A percentile compares a stretch with the other conserved stretches of the same genome.
Conservation (phyloP, 2,797 vertebrate genomes). For the Gallirallus australis region DNA sequence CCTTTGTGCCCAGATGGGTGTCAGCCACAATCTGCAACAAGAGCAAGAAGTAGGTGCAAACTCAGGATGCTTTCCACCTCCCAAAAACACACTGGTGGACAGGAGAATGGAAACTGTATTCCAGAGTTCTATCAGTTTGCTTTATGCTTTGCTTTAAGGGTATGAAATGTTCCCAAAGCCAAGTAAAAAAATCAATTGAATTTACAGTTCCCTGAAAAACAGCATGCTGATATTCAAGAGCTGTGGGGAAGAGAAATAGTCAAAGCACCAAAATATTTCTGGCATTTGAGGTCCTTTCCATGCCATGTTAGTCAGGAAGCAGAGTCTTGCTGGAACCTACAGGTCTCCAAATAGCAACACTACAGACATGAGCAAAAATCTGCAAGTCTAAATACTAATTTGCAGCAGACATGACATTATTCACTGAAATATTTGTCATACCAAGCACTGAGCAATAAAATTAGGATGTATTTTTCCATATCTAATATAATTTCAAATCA, state of each 20-base stretch:
- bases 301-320: neutral
- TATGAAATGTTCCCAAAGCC: neutral
- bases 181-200: neutral
- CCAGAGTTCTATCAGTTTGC: neutral
- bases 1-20: neutral
- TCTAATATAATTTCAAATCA: neutral
- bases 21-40: neutral
- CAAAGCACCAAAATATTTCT: neutral
- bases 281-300: neutral
- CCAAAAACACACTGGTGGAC: neutral
- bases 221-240: neutral
- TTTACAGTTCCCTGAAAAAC: neutral
- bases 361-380: neutral
- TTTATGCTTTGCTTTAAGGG: neutral
- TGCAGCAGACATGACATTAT: conserved; percentile 4
- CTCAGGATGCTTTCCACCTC: neutral
- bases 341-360: conserved; percentile 41
- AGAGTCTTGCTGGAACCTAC: conserved; percentile 6
- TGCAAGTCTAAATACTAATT: conserved; percentile 55
- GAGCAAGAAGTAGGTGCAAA: neutral
- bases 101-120: neutral
- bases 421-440: conserved; percentile 1
- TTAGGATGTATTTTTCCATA: conserved; percentile 10
- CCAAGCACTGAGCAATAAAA: conserved; percentile 27
- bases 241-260: neutral